These are phyloP conservation scores for Podocnemis expansa DNA, from an alignment of 2,113 vertebrate genomes.

Conservation along the genomic window DNA sequence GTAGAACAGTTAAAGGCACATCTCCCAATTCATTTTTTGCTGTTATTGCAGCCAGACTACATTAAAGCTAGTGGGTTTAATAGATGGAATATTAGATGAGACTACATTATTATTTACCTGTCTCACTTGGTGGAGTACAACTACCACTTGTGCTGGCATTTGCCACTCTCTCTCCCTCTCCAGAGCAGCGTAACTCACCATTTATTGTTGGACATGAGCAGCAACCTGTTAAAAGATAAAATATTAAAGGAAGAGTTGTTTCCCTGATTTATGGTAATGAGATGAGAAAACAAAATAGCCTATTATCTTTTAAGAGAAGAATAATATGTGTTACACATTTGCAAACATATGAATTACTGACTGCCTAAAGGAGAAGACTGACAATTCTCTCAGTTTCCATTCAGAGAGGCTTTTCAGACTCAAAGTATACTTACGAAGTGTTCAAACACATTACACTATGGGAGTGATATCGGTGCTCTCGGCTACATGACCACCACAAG, in stretches of 20 bases:
- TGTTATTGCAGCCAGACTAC: background rate
- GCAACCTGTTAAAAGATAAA: constrained; percentile 76
- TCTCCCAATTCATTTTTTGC: background rate
- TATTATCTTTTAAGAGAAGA: background rate
- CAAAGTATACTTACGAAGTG: background rate
- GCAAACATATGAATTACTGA: background rate
- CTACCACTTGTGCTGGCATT: constrained; percentile 50
- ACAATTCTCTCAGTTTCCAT: background rate
- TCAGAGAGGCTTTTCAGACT: background rate
- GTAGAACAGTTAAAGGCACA: background rate
- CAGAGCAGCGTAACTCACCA: constrained; percentile 69
- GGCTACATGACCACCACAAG: background rate
- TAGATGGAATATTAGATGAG: background rate
- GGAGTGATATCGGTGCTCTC: background rate
- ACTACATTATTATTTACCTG: constrained; percentile 76
- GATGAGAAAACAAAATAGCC: background rate
- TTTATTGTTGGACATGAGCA: constrained; percentile 82
- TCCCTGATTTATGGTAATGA: background rate
- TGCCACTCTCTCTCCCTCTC: constrained; percentile 71
- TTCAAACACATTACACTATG: background rate
- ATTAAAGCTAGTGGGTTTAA: background rate
- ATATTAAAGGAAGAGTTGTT: background rate
- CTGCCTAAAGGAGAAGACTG: background rate
- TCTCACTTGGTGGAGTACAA: constrained; percentile 66
- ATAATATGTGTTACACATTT: background rate